phyloP scores from a whole-genome alignment of 2,888 invertebrate genomes.

The Eupithecia subumbrata region DNA sequence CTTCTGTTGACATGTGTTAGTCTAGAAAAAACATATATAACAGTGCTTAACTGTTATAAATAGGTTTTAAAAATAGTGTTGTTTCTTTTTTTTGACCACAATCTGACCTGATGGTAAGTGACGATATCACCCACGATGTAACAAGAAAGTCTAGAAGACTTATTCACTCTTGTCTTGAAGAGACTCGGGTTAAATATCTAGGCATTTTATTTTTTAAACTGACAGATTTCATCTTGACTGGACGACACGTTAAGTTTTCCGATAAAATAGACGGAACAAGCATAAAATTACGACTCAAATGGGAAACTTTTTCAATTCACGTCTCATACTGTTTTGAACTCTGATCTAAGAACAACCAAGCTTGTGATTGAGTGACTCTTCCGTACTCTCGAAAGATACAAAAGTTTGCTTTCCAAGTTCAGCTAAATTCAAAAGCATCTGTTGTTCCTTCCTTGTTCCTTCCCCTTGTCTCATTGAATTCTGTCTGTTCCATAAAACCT shows the following conservation, averaged over 20 bases:
- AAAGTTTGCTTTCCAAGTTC: conserved; percentile 40
- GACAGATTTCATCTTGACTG: too few species aligned
- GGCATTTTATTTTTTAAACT: too few species aligned
- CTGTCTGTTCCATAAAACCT: background rate
- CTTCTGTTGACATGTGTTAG: too few species aligned
- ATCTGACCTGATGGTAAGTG: too few species aligned
- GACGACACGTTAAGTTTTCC: background rate
- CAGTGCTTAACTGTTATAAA: too few species aligned
- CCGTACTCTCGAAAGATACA: conserved; percentile 21
- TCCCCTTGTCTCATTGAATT: background rate
- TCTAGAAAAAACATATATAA: too few species aligned
- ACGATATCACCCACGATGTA: too few species aligned
- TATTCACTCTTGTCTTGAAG: too few species aligned
- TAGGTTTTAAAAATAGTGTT: too few species aligned
- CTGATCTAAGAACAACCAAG: conserved; percentile 23
- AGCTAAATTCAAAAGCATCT: conserved; percentile 36
- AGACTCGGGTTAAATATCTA: too few species aligned
- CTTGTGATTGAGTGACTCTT: conserved; percentile 28
- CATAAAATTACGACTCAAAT: background rate
- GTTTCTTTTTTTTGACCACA: too few species aligned
- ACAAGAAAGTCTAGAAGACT: too few species aligned
- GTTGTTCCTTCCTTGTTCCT: background rate
- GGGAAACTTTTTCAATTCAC: conserved; percentile 24
- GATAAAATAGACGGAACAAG: conserved; percentile 2
- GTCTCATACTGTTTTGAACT: conserved; percentile 13